Base-by-base conservation (phyloP, 2,888 invertebrate genomes). In the Nephrotoma guestfalica region DNA sequence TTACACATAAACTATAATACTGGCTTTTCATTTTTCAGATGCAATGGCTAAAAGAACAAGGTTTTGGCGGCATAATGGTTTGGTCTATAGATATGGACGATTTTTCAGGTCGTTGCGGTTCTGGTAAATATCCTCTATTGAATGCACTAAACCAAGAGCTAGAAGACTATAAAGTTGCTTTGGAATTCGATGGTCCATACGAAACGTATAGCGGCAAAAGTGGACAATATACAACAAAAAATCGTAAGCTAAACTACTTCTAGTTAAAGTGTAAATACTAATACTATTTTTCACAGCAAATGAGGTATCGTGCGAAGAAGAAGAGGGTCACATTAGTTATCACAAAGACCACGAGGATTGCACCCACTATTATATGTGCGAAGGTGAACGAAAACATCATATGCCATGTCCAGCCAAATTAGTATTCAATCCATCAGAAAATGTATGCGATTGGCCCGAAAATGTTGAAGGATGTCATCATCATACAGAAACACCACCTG, bases 71-170 rank as follows among this genome's bases (percentile, higher is more conserved):
- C 30, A 97, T 98, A 87, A 98, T 98, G 97, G 96, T 98, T 86
- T 98, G 98, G 98, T 98, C 98, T 0, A 94, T 98, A 41, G 98
- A 98, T 89, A 92, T 98, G 97, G 98, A 98, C 89, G 98, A 98
- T 91, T 98, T 98, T 92, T 93, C 95, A 88, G 98, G 98, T 9
- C 94, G 95, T 9, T 98, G 98, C 89, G 97, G 98, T 9, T 95
- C 95, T 86, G 97, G 97, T 83, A 97, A 97, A 90, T 98, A 96
- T 91, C 98, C 98, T 0, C 92, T 98, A 85, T 94, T 98, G 87
- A 96, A 94, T 86, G 95, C 98, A 0, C 95, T 98, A 93, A 95
- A 95, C 88, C 96, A 97, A 89, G 97, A 97, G 90, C 93, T 98
- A 13, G 93, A 95, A 86, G 95, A 94, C 40, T 98, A 97, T 91